A percentile compares a stretch with the other conserved stretches of the same genome.
phyloP scores from a whole-genome alignment of 2,113 vertebrate species.

The Gulo gulo region DNA sequence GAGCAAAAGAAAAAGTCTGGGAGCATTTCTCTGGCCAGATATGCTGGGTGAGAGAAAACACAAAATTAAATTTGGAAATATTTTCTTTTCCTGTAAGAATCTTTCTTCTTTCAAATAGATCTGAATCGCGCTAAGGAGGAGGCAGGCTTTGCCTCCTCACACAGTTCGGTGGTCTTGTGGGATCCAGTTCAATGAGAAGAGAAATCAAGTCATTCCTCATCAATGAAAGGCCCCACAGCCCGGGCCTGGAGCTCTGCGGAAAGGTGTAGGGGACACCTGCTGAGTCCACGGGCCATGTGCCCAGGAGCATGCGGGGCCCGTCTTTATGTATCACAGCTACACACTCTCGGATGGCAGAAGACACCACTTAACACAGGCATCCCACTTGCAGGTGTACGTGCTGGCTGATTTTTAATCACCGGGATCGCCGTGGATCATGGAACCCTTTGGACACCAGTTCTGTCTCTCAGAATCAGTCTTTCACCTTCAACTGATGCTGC shows the following conservation, averaged over 20 bases:
- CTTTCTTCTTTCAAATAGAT: neutral
- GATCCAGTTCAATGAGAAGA: neutral
- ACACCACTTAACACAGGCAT: neutral
- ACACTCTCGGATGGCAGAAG: neutral
- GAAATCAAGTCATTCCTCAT: neutral
- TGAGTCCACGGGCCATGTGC: neutral
- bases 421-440: neutral
- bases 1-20: neutral
- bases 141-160: neutral
- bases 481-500: neutral
- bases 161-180: neutral
- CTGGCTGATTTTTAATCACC: neutral
- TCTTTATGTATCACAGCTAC: neutral
- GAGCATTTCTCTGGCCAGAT: neutral
- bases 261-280: neutral
- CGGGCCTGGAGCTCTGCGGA: neutral
- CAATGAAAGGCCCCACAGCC: neutral
- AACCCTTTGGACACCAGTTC: neutral
- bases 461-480: neutral
- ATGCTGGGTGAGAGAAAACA: neutral
- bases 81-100: neutral
- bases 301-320: accelerated
- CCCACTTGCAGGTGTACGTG: neutral
- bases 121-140: neutral
- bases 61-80: neutral